These are phyloP conservation scores for Bilobella aurantiaca DNA, from an alignment of 1,140 invertebrate species.

Conservation along the genomic window DNA sequence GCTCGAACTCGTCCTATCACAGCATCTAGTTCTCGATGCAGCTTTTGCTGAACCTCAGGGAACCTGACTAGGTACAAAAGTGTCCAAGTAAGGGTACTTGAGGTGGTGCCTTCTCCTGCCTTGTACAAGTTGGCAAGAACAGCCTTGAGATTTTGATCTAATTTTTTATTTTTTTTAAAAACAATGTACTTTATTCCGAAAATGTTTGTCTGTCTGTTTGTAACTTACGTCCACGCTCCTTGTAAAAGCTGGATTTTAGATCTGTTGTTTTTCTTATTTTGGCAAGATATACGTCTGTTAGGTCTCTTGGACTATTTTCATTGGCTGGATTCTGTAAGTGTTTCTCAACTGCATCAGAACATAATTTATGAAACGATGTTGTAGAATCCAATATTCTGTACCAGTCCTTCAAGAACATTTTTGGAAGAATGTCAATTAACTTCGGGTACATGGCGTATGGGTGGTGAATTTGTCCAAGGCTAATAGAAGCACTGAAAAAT, in stretches of 20 bases:
- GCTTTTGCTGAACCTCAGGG: conserved; percentile 58
- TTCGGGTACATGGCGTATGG: neutral
- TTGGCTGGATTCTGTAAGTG: neutral
- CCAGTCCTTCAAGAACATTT: neutral
- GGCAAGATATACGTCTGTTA: conserved; percentile 15
- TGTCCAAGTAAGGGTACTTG: conserved; percentile 33
- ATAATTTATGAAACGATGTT: neutral
- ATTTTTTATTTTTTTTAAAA: too few species aligned
- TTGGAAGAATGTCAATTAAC: conserved; percentile 1
- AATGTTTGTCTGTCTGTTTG: too few species aligned
- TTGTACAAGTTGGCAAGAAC: conserved; percentile 4
- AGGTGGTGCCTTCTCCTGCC: conserved; percentile 41
- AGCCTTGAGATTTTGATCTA: neutral
- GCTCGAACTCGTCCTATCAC: conserved; percentile 56
- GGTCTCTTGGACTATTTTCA: conserved; percentile 13
- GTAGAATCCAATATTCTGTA: neutral
- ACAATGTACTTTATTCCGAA: neutral
- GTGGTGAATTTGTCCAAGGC: neutral
- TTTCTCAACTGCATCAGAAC: neutral
- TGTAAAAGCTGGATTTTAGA: conserved; percentile 15
- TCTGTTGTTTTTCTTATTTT: conserved; percentile 18
- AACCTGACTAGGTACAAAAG: conserved; percentile 9
- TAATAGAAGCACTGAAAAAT: neutral
- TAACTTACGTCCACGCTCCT: conserved; percentile 14
- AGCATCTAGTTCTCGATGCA: conserved; percentile 66